phyloP scores from a whole-genome alignment of 2,888 invertebrate species.

The Leistus spinibarbis region DNA sequence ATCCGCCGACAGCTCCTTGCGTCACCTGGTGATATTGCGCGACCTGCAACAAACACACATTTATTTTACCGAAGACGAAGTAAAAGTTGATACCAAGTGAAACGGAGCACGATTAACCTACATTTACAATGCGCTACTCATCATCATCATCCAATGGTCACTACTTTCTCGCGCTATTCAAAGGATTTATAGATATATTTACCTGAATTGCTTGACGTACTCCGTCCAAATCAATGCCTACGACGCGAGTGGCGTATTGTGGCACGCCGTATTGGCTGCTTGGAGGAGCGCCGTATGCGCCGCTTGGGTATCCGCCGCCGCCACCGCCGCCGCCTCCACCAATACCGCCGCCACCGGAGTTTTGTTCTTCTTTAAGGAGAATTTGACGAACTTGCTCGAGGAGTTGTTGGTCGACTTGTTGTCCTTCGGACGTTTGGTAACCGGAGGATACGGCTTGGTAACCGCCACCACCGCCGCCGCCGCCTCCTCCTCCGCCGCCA shows the following conservation, averaged over 20 bases:
- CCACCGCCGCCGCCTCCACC: conserved; percentile 59
- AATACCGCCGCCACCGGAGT: conserved; percentile 61
- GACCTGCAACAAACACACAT: neutral
- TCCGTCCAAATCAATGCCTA: conserved; percentile 84
- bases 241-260: conserved; percentile 66
- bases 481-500: conserved; percentile 56
- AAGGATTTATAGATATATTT: neutral
- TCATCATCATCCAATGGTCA: too few species aligned
- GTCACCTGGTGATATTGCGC: conserved; percentile 49
- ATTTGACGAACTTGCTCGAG: conserved; percentile 86
- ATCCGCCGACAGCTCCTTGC: conserved; percentile 50
- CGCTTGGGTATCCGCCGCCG: conserved; percentile 61
- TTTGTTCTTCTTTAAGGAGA: conserved; percentile 79
- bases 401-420: conserved; percentile 78
- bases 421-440: conserved; percentile 81
- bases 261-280: conserved; percentile 73
- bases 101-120: too few species aligned
- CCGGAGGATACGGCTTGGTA: conserved; percentile 79
- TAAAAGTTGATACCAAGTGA: too few species aligned
- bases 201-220: conserved; percentile 88
- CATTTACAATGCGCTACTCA: too few species aligned
- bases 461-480: conserved; percentile 67
- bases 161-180: too few species aligned
- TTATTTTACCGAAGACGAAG: too few species aligned
- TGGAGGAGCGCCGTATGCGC: conserved; percentile 61